Conservation (phyloP, 2,797 vertebrate genomes). For the Notolabrus celidotus region DNA sequence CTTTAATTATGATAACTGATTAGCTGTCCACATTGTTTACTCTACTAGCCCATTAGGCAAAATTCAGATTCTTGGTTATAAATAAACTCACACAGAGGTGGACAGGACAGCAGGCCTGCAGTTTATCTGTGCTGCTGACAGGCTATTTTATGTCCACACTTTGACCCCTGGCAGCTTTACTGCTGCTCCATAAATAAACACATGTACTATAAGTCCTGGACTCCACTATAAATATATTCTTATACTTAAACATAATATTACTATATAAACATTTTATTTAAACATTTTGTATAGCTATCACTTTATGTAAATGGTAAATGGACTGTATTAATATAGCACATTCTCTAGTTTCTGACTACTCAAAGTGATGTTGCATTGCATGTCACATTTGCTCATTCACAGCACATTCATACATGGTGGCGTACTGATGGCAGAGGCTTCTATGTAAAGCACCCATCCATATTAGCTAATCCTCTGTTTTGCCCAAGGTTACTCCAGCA, state of each 20-base stretch:
- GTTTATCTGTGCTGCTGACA: constrained; percentile 40
- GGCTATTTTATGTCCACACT: constrained; percentile 45
- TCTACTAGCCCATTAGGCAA: constrained; percentile 30
- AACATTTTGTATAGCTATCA: no score
- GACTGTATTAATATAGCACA: no score
- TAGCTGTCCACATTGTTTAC: constrained; percentile 19
- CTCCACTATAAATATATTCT: constrained; percentile 13
- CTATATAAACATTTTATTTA: no score
- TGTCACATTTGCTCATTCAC: no score
- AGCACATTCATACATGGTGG: no score
- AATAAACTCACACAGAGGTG: constrained; percentile 32
- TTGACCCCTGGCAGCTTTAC: constrained; percentile 65
- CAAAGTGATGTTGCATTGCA: no score
- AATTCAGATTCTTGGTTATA: constrained; percentile 41
- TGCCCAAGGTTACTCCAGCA: no score
- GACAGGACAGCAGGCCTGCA: constrained; percentile 23
- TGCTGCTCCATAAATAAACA: constrained; percentile 44
- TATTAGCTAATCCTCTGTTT: no score
- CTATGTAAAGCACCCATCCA: no score
- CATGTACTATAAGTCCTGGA: constrained; percentile 2
- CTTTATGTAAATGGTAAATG: no score
- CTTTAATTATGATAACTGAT: constrained; percentile 26
- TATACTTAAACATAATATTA: not conserved
- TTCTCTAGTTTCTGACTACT: no score
- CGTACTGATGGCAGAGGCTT: no score